phyloP scores from a whole-genome alignment of 2,888 invertebrate genomes.

The Acleris laterana region DNA sequence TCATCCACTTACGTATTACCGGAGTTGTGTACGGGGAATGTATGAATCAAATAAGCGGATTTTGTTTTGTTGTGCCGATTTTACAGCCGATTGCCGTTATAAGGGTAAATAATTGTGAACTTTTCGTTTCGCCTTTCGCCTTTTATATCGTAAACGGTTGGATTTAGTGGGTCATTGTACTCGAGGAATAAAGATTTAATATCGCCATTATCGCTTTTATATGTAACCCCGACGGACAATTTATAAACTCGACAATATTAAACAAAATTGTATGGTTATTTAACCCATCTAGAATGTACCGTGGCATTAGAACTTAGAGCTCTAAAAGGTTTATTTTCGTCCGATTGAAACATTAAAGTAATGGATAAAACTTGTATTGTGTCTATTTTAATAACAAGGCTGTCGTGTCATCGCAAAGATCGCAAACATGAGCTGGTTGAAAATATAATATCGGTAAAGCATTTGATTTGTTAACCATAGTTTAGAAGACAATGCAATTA shows the following conservation, averaged over 20 bases:
- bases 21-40: slow-evolving; percentile 29
- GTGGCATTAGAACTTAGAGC: not conserved
- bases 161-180: slow-evolving; percentile 7
- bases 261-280: no score
- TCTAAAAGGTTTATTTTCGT: slow-evolving; percentile 25
- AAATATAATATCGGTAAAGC: not conserved
- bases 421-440: not conserved
- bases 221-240: not conserved
- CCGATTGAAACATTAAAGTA: slow-evolving; percentile 7
- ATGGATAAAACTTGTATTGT: slow-evolving; percentile 21
- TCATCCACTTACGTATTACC: slow-evolving; percentile 66
- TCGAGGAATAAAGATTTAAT: slow-evolving; percentile 10
- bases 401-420: not conserved
- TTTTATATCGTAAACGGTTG: slow-evolving; percentile 11
- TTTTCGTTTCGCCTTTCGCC: slow-evolving; percentile 15
- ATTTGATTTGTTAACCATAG: not conserved
- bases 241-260: not conserved
- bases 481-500: no score
- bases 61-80: slow-evolving; percentile 22
- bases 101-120: slow-evolving; percentile 3
- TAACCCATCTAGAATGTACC: not conserved
- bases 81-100: slow-evolving; percentile 18
- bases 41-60: slow-evolving; percentile 19
- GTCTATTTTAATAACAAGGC: slow-evolving; percentile 15
- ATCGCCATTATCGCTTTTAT: not conserved